phyloP scores from a whole-genome alignment of 2,797 vertebrate species.

The Molossus alvarezi region DNA sequence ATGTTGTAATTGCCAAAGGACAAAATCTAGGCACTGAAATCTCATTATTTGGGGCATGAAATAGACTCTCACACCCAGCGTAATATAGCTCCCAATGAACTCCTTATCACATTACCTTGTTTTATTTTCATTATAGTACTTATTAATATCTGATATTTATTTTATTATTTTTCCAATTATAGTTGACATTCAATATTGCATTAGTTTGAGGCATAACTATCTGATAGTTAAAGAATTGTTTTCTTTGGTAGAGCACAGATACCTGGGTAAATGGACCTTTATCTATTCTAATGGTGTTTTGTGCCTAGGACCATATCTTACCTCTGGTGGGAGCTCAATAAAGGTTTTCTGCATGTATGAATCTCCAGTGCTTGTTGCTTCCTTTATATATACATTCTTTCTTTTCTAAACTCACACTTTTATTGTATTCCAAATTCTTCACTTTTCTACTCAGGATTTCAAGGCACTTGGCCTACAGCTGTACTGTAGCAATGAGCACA shows the following conservation, averaged over 20 bases:
- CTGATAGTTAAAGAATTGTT: neutral
- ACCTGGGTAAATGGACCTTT: neutral
- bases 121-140: slow-evolving; percentile 32
- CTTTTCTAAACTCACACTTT: neutral
- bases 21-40: neutral
- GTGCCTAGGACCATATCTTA: neutral
- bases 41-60: neutral
- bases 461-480: neutral
- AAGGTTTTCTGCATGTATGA: neutral
- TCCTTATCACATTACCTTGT: neutral
- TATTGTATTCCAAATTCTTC: neutral
- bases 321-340: neutral
- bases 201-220: neutral
- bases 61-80: neutral
- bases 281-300: neutral
- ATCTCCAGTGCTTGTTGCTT: neutral
- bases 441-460: neutral
- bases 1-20: neutral
- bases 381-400: neutral
- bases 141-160: neutral
- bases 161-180: neutral
- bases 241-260: neutral
- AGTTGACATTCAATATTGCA: neutral
- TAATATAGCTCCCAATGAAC: neutral
- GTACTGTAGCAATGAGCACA: neutral